phyloP scores from a whole-genome alignment of 2,888 invertebrate genomes.

The Philaethria dido region DNA sequence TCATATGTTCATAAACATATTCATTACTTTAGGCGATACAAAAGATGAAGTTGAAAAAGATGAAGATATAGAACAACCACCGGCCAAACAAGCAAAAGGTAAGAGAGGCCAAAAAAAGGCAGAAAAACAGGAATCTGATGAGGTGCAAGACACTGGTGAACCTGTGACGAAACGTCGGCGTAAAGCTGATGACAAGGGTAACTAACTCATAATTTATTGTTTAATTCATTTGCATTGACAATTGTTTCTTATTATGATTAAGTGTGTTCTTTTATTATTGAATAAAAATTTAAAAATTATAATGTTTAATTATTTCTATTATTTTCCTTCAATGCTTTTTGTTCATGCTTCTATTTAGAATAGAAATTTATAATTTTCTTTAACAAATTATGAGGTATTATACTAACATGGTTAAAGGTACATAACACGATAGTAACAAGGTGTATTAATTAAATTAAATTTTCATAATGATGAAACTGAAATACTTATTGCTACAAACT shows the following conservation, averaged over 20 bases:
- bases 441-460: not conserved
- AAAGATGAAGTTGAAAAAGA: constrained; percentile 61
- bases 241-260: constrained; percentile 69
- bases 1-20: too few relatives aligned
- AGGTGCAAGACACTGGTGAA: constrained; percentile 62
- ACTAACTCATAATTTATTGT: constrained; percentile 63
- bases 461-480: too few relatives aligned
- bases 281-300: constrained; percentile 69
- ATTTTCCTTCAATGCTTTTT: constrained; percentile 38
- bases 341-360: not conserved
- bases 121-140: constrained; percentile 57
- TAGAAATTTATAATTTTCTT: not conserved
- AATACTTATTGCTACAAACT: not conserved
- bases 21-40: constrained; percentile 54
- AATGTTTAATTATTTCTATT: constrained; percentile 65
- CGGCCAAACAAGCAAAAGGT: constrained; percentile 62
- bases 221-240: constrained; percentile 51
- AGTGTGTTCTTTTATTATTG: constrained; percentile 67
- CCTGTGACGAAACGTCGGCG: constrained; percentile 68
- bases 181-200: constrained; percentile 77
- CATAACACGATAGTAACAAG: not conserved
- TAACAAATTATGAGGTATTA: not conserved
- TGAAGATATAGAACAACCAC: constrained; percentile 43
- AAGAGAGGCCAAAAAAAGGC: constrained; percentile 67
- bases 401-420: constrained; percentile 13